Evolutionary conservation across 2,113 vertebrate species (phyloP), one percentile per base, ranked within the genome.

Genomic region (Athene cunicularia): DNA sequence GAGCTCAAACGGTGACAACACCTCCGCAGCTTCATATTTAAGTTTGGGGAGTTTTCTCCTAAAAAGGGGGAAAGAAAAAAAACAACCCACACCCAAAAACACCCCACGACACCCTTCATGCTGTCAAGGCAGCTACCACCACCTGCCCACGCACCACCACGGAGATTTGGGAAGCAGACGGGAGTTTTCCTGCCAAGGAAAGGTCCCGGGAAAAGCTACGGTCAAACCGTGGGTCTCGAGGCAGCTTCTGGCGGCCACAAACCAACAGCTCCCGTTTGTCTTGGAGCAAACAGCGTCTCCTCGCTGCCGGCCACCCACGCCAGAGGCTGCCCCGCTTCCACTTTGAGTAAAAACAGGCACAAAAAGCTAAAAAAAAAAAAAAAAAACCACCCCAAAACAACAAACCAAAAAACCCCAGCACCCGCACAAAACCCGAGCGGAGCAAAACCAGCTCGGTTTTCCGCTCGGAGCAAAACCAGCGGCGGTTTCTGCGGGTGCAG

Each of bases 361-460:
- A 3, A 12, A 74, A 71, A 90, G 14, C 60, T 66, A 17, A 9
- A 47, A 47, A 18, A 21, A 47, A 47, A 20, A n/a, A n/a, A n/a
- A n/a, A n/a, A n/a, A n/a, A n/a, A n/a, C n/a, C n/a, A n/a, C n/a
- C n/a, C n/a, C n/a, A n/a, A n/a, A n/a, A n/a, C n/a, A n/a, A n/a
- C n/a, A n/a, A n/a, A n/a, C n/a, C n/a, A 47, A 18, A 21, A 47
- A 47, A 20, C 43, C 43, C 43, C 20, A 47, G 4, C 4, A 6
- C 58, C 11, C 11, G 10, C 22, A 1, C 3, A 0, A 56, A 37
- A 27, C 13, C 3, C 0, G 2, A 39, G 35, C 2, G 0, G 76
- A 67, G 77, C 43, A 8, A 21, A 2, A 9, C 3, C 7, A 14
- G 49, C 35, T n/a, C n/a, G 2, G 6, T 6, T n/a, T 11, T 30